A percentile compares a stretch with the other conserved stretches of the same genome.
phyloP scores from a whole-genome alignment of 2,113 vertebrate species.

The Trochalopteron elliotii region DNA sequence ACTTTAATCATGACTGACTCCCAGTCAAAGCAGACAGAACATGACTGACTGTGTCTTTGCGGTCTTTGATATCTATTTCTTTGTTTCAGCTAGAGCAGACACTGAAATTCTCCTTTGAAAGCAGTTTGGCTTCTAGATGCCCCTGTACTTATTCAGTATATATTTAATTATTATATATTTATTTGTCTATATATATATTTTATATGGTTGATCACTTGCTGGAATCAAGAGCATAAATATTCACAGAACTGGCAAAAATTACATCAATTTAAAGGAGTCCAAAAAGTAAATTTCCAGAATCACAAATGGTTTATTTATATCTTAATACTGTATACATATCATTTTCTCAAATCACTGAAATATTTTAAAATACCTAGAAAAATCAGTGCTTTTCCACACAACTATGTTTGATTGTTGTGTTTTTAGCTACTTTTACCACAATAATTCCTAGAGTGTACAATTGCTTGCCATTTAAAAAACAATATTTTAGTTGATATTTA shows the following conservation, averaged over 20 bases:
- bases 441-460: not conserved
- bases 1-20: not conserved
- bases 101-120: not conserved
- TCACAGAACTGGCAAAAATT: not conserved
- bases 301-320: not conserved
- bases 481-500: not conserved
- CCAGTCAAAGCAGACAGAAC: not conserved
- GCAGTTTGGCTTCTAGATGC: not conserved
- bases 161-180: not conserved
- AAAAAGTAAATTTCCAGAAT: not conserved
- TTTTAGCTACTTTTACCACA: not conserved
- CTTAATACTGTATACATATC: not conserved
- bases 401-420: not conserved
- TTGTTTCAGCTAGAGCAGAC: not conserved
- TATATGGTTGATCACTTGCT: not conserved
- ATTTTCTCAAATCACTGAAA: not conserved
- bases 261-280: not conserved
- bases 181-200: not conserved
- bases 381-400: accelerated
- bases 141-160: not conserved
- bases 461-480: not conserved
- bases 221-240: not conserved
- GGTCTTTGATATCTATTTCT: not conserved
- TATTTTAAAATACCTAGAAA: not conserved
- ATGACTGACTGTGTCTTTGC: not conserved